Conservation (phyloP, 2,888 invertebrate species). For the Andrena bucephala region DNA sequence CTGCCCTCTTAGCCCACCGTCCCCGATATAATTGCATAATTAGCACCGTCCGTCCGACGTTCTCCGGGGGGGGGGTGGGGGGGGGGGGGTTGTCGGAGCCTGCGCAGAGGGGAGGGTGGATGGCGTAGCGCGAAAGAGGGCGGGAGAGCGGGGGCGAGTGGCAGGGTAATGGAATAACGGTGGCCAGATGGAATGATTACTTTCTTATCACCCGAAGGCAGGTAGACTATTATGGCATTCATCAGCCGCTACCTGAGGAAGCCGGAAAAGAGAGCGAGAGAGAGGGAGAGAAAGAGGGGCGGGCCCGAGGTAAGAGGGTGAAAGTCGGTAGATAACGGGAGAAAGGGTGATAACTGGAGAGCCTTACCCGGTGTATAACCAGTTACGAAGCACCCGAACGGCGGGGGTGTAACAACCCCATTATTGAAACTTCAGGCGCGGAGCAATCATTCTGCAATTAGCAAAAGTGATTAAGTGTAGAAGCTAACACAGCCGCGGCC, state of each 20-base stretch:
- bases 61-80: neutral
- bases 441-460: slow-evolving; percentile 83
- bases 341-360: slow-evolving; percentile 62
- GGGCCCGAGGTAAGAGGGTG: slow-evolving; percentile 24
- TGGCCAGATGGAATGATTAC: slow-evolving; percentile 77
- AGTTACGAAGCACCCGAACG: slow-evolving; percentile 54
- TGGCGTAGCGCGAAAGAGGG: neutral
- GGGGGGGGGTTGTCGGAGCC: neutral
- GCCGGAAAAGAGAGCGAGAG: slow-evolving; percentile 10
- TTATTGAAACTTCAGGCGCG: slow-evolving; percentile 82
- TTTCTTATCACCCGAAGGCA: slow-evolving; percentile 77
- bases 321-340: slow-evolving; percentile 49
- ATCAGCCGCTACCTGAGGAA: slow-evolving; percentile 68
- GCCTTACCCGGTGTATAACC: slow-evolving; percentile 64
- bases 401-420: slow-evolving; percentile 78
- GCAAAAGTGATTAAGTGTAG: slow-evolving; percentile 82
- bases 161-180: slow-evolving; percentile 74
- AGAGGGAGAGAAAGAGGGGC: neutral
- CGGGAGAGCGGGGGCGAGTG: slow-evolving; percentile 10
- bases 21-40: slow-evolving; percentile 67
- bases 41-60: slow-evolving; percentile 44
- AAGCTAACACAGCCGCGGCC: slow-evolving; percentile 65
- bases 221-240: slow-evolving; percentile 76
- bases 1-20: slow-evolving; percentile 19
- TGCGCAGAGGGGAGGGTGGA: slow-evolving; percentile 1